Evolutionary conservation across 2,888 invertebrate genomes (phyloP), one percentile per base, ranked within the genome.

Genomic region (Autographa gamma): DNA sequence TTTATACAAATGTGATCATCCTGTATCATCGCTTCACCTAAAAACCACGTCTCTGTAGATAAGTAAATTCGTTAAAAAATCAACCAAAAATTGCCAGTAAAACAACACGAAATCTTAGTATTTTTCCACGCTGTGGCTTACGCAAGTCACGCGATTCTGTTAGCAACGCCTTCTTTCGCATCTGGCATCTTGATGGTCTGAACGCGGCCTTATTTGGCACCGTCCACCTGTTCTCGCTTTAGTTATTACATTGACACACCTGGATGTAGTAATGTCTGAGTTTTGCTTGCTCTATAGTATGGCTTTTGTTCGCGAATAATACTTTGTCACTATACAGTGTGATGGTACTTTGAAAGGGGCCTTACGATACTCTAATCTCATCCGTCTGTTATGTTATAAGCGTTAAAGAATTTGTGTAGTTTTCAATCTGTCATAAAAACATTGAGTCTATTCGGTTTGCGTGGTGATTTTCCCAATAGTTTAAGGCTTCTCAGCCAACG

Each of bases 201-300:
- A 72, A 13, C 52, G 59, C 59, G 25, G 70, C 78, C 80, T 77
- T 82, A 80, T 82, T 82, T 73, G 76, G 78, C 60, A 68, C 75
- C 69, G 78, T 78, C 68, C 80, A 81, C 80, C 82, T 81, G 82
- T 80, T 80, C 72, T 73, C 18, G 38, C 59, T 73, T 69, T 60
- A 70, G 69, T 74, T 77, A 78, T 68, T 78, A 68, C 16, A 41
- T 52, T 19, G 66, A 69, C 56, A 69, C 77, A 81, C 73, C 74
- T 79, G 69, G 71, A 14, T 60, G 38, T 32, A 41, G 34, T 14
- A 48, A 13, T 43, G 34, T 32, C 34, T 65, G 11, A 65, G 25
- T 48, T 58, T 43, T 59, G n/a, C 14, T n/a, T 41, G 7, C 7
- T 38, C 11, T 38, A 38, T 38, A 11, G 11, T 38, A 59, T 32